These are phyloP conservation scores for Oasisia sp. DNA, from an alignment of 2,888 invertebrate genomes.

Conservation along the genomic window DNA sequence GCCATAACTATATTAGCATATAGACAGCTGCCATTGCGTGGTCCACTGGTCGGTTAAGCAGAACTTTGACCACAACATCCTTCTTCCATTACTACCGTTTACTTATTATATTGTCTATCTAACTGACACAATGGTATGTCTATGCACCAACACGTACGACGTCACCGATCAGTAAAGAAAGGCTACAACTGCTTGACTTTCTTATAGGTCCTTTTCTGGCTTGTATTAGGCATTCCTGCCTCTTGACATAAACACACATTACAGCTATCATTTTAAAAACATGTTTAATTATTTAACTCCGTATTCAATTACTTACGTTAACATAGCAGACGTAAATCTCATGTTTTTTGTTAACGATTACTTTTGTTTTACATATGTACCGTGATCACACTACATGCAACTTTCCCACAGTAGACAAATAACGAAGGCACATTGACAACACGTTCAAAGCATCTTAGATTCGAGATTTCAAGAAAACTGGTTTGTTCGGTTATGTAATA, in stretches of 20 bases:
- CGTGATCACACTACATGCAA: neutral
- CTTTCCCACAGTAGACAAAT: neutral
- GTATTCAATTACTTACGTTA: neutral
- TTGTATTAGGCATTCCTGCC: no score
- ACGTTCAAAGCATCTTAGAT: neutral
- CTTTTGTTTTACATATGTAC: neutral
- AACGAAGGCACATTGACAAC: neutral
- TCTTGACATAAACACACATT: neutral
- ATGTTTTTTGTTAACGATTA: neutral
- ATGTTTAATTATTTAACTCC: neutral
- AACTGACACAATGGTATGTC: no score
- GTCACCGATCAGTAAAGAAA: no score
- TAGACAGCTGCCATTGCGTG: no score
- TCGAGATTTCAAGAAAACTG: neutral
- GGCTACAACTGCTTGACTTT: no score
- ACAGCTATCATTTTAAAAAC: neutral
- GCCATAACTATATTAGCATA: no score
- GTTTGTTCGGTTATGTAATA: neutral
- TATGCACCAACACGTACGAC: neutral
- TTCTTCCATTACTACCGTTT: no score
- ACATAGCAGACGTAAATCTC: neutral
- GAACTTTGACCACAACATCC: no score
- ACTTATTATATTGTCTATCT: no score
- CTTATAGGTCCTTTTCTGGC: no score
- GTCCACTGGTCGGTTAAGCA: no score